Evolutionary conservation across 2,797 vertebrate genomes (phyloP).

Genomic region (Coracias cyanogaster): DNA sequence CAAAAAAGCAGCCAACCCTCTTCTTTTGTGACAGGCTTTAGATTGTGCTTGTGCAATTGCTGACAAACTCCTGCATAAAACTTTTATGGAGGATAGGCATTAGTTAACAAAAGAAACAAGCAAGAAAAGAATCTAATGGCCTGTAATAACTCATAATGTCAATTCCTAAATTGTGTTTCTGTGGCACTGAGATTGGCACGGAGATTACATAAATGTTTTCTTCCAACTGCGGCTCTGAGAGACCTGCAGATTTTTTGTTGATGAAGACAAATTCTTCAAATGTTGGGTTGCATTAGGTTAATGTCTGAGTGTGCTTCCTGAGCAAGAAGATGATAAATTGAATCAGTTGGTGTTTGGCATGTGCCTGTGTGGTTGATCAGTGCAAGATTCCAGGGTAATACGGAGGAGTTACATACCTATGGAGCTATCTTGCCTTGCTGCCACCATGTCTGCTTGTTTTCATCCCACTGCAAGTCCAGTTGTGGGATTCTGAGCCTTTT

Average conservation of each 20-base stretch:
- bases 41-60: neutral
- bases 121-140: neutral
- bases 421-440: neutral
- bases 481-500: neutral
- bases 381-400: neutral
- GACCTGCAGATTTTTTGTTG: neutral
- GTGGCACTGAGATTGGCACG: neutral
- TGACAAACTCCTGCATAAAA: neutral
- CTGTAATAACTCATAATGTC: slow-evolving; percentile 33
- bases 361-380: rapidly evolving
- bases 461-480: rapidly evolving
- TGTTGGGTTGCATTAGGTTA: neutral
- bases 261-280: slow-evolving; percentile 48
- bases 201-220: neutral
- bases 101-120: neutral
- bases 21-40: neutral
- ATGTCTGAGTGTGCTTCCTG: neutral
- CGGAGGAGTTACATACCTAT: rapidly evolving
- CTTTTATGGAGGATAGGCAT: neutral
- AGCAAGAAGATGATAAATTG: slow-evolving; percentile 16
- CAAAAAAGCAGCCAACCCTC: neutral
- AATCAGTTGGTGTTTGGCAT: neutral
- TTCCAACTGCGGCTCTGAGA: neutral
- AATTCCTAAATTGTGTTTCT: neutral
- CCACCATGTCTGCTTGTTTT: rapidly evolving